phyloP scores from a whole-genome alignment of 2,888 invertebrate species.

The Flexamia atlantica region DNA sequence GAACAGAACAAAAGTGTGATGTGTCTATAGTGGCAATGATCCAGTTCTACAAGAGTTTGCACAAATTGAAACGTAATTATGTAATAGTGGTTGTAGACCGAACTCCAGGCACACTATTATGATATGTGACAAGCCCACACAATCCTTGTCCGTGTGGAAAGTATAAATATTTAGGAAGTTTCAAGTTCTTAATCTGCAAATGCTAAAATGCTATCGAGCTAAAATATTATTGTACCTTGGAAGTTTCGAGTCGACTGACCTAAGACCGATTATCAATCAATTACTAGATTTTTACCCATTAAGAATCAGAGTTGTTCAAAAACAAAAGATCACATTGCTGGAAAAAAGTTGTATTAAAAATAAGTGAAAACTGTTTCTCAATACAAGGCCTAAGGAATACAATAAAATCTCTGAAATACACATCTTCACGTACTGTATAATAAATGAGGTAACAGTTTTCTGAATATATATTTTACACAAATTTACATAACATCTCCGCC shows the following conservation, averaged over 20 bases:
- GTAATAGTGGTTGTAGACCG: slow-evolving; percentile 44
- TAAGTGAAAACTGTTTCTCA: slow-evolving; percentile 29
- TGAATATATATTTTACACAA: slow-evolving; percentile 51
- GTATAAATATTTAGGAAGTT: slow-evolving; percentile 31
- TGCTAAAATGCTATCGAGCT: slow-evolving; percentile 32
- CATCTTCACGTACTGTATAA: slow-evolving; percentile 10
- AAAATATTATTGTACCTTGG: slow-evolving; percentile 34
- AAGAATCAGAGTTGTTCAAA: not conserved
- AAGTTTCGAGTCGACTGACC: not conserved
- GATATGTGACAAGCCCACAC: slow-evolving; percentile 54
- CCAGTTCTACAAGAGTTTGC: not conserved
- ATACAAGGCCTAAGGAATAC: slow-evolving; percentile 33
- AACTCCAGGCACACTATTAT: slow-evolving; percentile 52
- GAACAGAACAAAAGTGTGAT: not conserved
- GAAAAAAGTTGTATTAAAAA: slow-evolving; percentile 39
- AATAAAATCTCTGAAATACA: slow-evolving; percentile 41
- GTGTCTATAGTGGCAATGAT: no score
- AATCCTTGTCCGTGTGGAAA: not conserved
- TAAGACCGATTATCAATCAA: not conserved
- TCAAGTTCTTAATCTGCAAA: slow-evolving; percentile 16
- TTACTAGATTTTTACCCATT: not conserved
- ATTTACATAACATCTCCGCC: slow-evolving; percentile 43
- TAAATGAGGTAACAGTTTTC: slow-evolving; percentile 54
- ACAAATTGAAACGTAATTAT: not conserved
- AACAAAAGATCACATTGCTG: slow-evolving; percentile 20